A percentile compares a stretch with the other conserved stretches of the same genome.
phyloP scores from a whole-genome alignment of 2,113 vertebrate genomes.

The human (Homo sapiens) region DNA sequence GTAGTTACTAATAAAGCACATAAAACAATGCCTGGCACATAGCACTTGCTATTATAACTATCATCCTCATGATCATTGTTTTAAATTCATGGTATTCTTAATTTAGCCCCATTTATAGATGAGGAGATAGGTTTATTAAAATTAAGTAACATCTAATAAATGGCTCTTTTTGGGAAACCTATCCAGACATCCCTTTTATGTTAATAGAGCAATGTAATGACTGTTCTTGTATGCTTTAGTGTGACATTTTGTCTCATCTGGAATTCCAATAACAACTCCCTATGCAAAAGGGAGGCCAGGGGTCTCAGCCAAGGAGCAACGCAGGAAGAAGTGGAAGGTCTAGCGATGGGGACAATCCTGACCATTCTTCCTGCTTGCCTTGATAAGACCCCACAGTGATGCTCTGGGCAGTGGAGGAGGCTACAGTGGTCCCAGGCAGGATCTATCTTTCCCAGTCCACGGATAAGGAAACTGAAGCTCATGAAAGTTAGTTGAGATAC shows the following conservation, averaged over 20 bases:
- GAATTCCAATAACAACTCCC: not conserved
- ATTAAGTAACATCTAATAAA: not conserved
- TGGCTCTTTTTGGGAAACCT: not conserved
- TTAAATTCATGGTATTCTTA: not conserved
- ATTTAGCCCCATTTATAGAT: not conserved
- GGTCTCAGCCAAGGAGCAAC: not conserved
- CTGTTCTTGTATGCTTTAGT: not conserved
- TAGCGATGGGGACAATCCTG: not conserved
- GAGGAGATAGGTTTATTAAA: conserved; percentile 8
- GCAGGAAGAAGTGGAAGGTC: not conserved
- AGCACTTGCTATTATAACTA: not conserved
- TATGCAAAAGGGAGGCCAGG: not conserved
- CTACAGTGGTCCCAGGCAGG: not conserved
- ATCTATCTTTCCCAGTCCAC: too few species aligned
- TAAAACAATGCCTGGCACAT: not conserved
- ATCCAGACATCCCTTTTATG: too few species aligned
- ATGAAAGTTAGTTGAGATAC: not conserved
- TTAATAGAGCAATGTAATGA: not conserved
- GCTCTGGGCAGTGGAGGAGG: too few species aligned
- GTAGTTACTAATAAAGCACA: not conserved
- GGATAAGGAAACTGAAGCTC: not conserved
- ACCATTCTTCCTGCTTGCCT: not conserved
- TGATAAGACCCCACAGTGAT: not conserved
- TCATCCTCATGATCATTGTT: not conserved
- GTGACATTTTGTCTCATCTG: not conserved